These are phyloP conservation scores for Xylocopa sonorina DNA, from an alignment of 1,140 invertebrate species.

Conservation along the genomic window DNA sequence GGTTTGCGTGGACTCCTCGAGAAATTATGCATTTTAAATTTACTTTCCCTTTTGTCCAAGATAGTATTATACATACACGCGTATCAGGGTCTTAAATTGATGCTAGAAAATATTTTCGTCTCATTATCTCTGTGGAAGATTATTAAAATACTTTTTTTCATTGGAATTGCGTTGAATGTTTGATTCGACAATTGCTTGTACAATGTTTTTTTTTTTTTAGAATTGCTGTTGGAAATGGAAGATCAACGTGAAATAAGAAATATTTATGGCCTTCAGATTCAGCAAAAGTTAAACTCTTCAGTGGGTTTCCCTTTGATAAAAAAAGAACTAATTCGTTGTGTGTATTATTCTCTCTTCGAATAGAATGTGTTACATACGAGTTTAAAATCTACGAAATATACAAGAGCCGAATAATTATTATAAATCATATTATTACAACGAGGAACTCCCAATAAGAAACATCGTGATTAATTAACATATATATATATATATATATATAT, in stretches of 20 bases:
- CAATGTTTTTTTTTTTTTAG: not conserved
- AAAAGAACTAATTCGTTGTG: constrained; percentile 25
- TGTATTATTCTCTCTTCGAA: not conserved
- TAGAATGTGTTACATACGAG: not conserved
- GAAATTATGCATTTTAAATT: not conserved
- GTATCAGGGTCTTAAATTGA: constrained; percentile 1
- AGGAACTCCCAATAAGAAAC: constrained; percentile 34
- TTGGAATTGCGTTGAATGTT: not conserved
- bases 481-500: constrained; percentile 34
- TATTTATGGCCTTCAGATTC: constrained; percentile 15
- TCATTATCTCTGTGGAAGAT: not conserved
- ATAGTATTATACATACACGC: not conserved
- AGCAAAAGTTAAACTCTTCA: constrained; percentile 18
- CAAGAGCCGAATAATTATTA: constrained; percentile 22
- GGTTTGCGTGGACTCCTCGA: not conserved
- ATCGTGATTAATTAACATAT: constrained; percentile 29
- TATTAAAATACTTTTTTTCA: not conserved
- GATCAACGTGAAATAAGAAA: not conserved
- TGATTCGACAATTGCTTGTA: constrained; percentile 11
- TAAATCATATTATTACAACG: constrained; percentile 20
- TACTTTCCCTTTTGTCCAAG: not conserved
- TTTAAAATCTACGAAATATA: constrained; percentile 36
- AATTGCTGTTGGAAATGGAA: not conserved
- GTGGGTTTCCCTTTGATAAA: not conserved
- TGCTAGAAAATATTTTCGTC: constrained; percentile 2